A percentile compares a stretch with the other conserved stretches of the same genome.
phyloP scores from a whole-genome alignment of 2,888 invertebrate genomes.

The Hypomecis atomaria region DNA sequence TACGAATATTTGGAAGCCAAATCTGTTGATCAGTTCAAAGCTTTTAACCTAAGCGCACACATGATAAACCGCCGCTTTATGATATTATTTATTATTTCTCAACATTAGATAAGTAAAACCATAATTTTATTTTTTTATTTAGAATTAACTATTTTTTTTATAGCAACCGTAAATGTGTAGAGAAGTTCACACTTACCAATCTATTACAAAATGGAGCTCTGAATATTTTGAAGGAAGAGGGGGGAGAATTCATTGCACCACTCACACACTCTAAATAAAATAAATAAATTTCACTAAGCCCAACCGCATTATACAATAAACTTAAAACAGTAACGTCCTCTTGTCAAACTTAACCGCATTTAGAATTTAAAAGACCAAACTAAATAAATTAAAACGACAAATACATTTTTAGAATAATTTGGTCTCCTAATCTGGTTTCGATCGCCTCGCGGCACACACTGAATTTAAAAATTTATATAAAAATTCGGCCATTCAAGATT shows the following conservation, averaged over 20 bases:
- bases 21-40: too few species aligned
- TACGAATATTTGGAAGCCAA: too few species aligned
- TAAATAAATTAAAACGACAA: conserved; percentile 12
- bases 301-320: too few species aligned
- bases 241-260: too few species aligned
- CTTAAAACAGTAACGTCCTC: too few species aligned
- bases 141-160: too few species aligned
- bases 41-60: too few species aligned
- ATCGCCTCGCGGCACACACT: conserved; percentile 28
- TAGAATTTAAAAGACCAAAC: not conserved
- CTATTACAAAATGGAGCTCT: not conserved
- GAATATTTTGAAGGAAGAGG: not conserved
- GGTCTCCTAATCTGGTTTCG: conserved; percentile 27
- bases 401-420: conserved; percentile 22
- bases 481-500: conserved; percentile 25
- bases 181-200: conserved; percentile 23
- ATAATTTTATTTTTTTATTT: too few species aligned
- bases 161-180: too few species aligned
- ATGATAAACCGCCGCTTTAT: too few species aligned
- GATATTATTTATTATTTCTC: too few species aligned
- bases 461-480: conserved; percentile 18
- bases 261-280: not conserved
- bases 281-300: not conserved
- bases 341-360: not conserved
- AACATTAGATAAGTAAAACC: too few species aligned